Conservation (phyloP, 2,113 vertebrate species). For the Plotosus lineatus region DNA sequence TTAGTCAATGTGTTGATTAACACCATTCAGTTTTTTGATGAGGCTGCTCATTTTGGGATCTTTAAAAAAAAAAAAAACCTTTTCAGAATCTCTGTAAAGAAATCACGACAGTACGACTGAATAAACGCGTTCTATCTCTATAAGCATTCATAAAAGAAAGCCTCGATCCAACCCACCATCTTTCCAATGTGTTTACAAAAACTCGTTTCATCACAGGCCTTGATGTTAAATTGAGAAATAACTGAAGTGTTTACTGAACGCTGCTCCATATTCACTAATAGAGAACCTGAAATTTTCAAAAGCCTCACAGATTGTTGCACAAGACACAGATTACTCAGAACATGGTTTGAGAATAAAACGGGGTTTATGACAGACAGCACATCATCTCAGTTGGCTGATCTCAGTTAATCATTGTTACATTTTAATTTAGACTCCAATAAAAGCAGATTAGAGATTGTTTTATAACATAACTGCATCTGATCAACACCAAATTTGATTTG, state of each 20-base stretch:
- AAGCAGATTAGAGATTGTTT: not conserved
- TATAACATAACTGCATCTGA: slow-evolving; percentile 10
- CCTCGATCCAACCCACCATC: not conserved
- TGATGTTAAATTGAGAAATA: not conserved
- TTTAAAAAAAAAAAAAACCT: not conserved
- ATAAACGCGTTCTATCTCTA: not conserved
- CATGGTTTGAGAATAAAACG: not conserved
- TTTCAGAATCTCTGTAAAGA: not conserved
- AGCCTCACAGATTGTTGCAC: not conserved
- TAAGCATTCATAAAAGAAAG: not conserved
- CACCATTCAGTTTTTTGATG: not conserved
- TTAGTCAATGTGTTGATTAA: not conserved
- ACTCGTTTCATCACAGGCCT: not conserved
- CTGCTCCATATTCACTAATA: not conserved
- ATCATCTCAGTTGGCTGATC: not conserved
- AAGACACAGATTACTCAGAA: not conserved
- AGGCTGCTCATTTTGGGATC: not conserved
- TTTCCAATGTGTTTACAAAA: not conserved
- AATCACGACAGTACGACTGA: not conserved
- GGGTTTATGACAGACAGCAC: not conserved
- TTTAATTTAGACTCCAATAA: not conserved
- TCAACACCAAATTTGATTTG: slow-evolving; percentile 1
- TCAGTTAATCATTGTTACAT: not conserved
- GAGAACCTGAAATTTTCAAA: not conserved
- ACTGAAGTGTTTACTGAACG: not conserved